Evolutionary conservation across 2,888 invertebrate genomes (phyloP).

Genomic region (Chymomyza amoena): DNA sequence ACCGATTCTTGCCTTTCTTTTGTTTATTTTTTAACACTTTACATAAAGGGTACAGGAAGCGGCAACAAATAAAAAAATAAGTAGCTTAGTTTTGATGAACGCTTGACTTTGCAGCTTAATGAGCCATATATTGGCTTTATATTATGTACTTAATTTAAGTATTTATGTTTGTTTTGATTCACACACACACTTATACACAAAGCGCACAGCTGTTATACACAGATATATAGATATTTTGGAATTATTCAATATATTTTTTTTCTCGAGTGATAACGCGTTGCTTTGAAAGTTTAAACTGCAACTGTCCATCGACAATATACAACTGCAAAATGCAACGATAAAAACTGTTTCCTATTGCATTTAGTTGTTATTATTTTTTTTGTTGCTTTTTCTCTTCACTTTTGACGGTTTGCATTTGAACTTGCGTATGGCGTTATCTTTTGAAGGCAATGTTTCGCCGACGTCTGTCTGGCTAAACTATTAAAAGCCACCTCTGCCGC

Average conservation of each 20-base stretch:
- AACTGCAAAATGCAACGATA: slow-evolving; percentile 39
- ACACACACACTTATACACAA: slow-evolving; percentile 5
- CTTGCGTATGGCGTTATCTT: neutral
- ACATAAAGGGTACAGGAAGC: neutral
- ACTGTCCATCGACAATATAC: slow-evolving; percentile 27
- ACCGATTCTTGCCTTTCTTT: slow-evolving; percentile 4
- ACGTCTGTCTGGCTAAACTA: neutral
- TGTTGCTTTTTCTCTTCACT: slow-evolving; percentile 16
- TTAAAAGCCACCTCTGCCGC: neutral
- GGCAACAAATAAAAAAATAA: slow-evolving; percentile 29
- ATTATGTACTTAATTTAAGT: slow-evolving; percentile 23
- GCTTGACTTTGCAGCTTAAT: slow-evolving; percentile 39
- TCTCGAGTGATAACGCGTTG: slow-evolving; percentile 26
- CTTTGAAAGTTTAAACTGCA: slow-evolving; percentile 26
- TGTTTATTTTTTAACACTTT: neutral
- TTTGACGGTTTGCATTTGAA: neutral
- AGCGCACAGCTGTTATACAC: neutral
- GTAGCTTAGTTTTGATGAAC: slow-evolving; percentile 53
- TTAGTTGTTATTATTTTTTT: slow-evolving; percentile 13
- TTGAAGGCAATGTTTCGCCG: neutral
- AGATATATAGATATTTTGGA: slow-evolving; percentile 3
- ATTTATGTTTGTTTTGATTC: slow-evolving; percentile 34
- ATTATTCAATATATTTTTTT: slow-evolving; percentile 25
- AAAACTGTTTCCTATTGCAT: slow-evolving; percentile 30
- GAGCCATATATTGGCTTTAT: slow-evolving; percentile 29